Evolutionary conservation across 2,113 vertebrate species (phyloP).

Genomic region (Pseudonaja textilis): DNA sequence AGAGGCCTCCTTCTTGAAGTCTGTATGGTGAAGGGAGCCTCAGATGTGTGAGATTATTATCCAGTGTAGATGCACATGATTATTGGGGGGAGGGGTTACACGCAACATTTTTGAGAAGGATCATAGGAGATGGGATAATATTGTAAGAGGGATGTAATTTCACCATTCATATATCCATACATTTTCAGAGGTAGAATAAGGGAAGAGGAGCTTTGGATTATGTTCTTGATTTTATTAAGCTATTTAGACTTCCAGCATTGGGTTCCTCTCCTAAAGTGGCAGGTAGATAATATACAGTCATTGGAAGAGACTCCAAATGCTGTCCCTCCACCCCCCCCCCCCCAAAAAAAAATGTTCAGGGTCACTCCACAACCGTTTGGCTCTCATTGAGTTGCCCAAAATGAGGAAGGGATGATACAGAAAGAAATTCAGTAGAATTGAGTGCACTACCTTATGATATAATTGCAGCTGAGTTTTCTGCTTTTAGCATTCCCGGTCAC

Average conservation of each 20-base stretch:
- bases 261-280: not conserved
- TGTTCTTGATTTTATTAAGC: not conserved
- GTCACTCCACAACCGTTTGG: not conserved
- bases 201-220: not conserved
- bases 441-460: not conserved
- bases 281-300: not conserved
- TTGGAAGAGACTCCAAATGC: not conserved
- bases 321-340: not conserved
- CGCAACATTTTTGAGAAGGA: not conserved
- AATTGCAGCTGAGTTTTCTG: not conserved
- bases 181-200: not conserved
- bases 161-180: not conserved
- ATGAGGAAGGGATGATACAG: not conserved
- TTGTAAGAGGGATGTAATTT: not conserved
- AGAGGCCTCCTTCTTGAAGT: not conserved
- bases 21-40: not conserved
- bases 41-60: not conserved
- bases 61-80: not conserved
- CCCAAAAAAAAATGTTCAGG: not conserved
- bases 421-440: not conserved
- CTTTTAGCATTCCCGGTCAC: not conserved
- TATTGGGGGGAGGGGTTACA: not conserved
- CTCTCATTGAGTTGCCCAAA: not conserved
- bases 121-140: not conserved
- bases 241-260: not conserved